These are phyloP conservation scores for Palythoa grandis DNA, from an alignment of 92 coral and sea anemone genomes.

Conservation along the genomic window DNA sequence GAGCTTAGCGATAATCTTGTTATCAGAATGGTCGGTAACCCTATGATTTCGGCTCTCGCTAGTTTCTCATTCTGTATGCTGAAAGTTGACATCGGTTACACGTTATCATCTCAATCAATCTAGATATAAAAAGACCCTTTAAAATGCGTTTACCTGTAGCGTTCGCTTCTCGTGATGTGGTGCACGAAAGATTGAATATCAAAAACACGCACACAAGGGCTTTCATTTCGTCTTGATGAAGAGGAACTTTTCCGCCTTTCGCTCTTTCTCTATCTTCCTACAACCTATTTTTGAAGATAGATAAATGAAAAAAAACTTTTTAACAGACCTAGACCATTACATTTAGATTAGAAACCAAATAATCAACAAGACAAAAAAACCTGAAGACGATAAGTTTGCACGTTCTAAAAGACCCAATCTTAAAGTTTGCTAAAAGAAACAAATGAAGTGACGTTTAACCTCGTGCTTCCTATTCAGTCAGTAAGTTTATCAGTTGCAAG, in stretches of 20 bases:
- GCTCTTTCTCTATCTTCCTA: neutral
- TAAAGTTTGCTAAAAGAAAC: no score
- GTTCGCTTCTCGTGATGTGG: neutral
- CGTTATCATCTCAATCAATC: neutral
- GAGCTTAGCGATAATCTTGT: neutral
- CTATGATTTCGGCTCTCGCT: neutral
- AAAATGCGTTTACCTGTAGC: neutral
- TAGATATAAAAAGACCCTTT: neutral
- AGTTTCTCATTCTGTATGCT: neutral
- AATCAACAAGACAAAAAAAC: no score
- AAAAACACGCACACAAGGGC: neutral
- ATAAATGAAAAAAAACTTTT: neutral
- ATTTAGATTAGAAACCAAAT: no score
- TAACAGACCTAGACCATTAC: neutral
- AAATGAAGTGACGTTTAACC: no score
- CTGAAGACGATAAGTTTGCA: no score
- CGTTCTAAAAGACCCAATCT: no score
- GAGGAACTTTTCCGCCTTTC: neutral
- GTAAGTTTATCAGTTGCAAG: no score
- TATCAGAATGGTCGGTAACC: neutral
- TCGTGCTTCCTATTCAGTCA: no score
- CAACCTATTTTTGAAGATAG: neutral
- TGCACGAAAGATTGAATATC: neutral
- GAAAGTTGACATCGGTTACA: neutral
- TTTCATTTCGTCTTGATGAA: constrained; percentile 8